Percentiles rank a stretch among this genome's conserved stretches.
phyloP scores from a whole-genome alignment of 2,113 vertebrate genomes.

The Panthera tigris region DNA sequence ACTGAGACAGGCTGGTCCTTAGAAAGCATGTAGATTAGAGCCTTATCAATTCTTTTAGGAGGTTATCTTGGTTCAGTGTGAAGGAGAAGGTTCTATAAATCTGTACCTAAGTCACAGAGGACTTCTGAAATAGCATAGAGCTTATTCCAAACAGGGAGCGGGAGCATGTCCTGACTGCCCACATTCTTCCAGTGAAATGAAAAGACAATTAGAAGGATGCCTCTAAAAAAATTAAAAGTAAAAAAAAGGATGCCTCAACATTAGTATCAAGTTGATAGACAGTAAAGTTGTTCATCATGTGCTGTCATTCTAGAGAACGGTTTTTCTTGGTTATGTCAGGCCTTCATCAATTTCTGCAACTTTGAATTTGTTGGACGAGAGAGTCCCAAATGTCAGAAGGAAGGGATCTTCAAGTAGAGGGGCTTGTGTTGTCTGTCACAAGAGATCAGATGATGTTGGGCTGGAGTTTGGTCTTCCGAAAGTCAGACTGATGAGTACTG shows the following conservation, averaged over 20 bases:
- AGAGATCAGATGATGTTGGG: conserved; percentile 41
- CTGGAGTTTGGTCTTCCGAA: conserved; percentile 22
- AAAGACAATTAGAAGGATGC: neutral
- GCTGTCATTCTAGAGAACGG: neutral
- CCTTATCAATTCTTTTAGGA: neutral
- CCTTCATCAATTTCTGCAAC: neutral
- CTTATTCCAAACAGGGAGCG: neutral
- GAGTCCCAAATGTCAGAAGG: neutral
- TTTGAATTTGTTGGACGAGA: conserved; percentile 44
- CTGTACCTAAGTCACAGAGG: neutral
- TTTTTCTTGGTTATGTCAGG: neutral
- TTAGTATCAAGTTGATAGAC: neutral
- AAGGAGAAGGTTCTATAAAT: conserved; percentile 9
- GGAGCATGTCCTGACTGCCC: neutral
- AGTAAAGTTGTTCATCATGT: neutral
- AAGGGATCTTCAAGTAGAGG: neutral
- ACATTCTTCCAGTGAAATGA: neutral
- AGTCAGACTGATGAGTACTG: neutral
- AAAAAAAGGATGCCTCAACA: neutral
- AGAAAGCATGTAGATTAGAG: neutral
- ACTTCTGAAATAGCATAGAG: neutral
- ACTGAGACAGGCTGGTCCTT: neutral
- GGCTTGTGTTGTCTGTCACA: neutral
- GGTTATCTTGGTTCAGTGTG: neutral
- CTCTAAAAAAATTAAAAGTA: too few relatives aligned